Base-by-base conservation (phyloP, 2,113 vertebrate genomes). In the Bujurquina vittata region DNA sequence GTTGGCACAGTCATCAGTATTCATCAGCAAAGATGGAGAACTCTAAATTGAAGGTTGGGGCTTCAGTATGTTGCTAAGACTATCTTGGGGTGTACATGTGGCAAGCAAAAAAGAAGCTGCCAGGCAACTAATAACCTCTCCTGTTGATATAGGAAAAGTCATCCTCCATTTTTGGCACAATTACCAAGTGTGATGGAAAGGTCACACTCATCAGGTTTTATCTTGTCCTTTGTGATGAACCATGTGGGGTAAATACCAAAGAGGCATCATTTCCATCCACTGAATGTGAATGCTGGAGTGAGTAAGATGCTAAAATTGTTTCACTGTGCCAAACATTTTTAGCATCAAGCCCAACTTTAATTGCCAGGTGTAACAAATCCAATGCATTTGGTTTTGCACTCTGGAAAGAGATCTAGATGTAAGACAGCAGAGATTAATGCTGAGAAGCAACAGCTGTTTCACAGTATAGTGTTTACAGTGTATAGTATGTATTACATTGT, bases 101-200 rank as follows among this genome's bases (percentile, higher is more conserved):
- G 65, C 78, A 75, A 54, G 23, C 75, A 69, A 37, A 80, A 65
- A 63, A 11, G 22, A n/a, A 31, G 59, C 82, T 80, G 65, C 75
- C 60, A 72, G 63, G 81, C 54, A 86, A 86, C 40, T 52, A 72
- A 84, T 86, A 23, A 60, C 61, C 54, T 84, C 61, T 76, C 73
- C 56, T 33, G 29, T 33, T 59, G 52, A 63, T 54, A 17, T 72
- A 58, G 26, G 43, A 22, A 83, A 85, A 79, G 75, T 81, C 83
- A 84, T 49, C 18, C 26, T 77, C 7, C n/a, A 29, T 76, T 81
- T 87, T 76, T 63, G 46, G 46, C 67, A 72, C 67, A 72, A 33
- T 78, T 88, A 77, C 52, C 84, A 23, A 1, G 37, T 60, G 83
- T 85, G 65, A 83, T 79, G 79, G 59, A 89, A 88, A 87, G 85